Evolutionary conservation across 2,113 vertebrate genomes (phyloP), one percentile per base, ranked within the genome.

Genomic region (Pionites leucogaster): DNA sequence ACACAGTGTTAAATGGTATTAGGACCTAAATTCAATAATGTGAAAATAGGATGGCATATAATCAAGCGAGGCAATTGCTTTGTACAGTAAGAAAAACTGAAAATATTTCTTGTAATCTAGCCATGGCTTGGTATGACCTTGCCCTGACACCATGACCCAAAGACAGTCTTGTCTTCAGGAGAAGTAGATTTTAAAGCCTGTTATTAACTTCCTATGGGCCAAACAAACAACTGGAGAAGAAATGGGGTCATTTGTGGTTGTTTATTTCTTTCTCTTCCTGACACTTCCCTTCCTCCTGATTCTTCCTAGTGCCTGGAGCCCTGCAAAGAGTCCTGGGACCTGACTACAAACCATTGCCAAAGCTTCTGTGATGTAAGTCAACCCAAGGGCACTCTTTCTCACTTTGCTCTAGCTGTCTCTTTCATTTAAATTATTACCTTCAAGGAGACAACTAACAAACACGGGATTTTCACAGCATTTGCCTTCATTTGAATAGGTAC

Each of bases 281-380:
- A 82, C 68, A 35, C 9, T 80, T 90, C n/a, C 77, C 35, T 91
- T 28, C 24, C 39, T 88, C 27, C 15, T 92, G 64, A 74, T 95
- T 91, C 59, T 91, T 97, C 92, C 92, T 97, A 99, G 99, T 99
- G 99, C 98, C 98, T 99, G 98, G 99, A 99, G 97, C 99, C 99
- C n/a, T 99, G 99, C 98, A 99, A 99, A 97, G 99, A 99, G 94
- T 98, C 99, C 77, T 98, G 99, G 99, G 99, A 99, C 95, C 97
- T 99, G 95, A 98, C 98, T 96, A 98, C 98, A 96, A 99, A 98
- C 92, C 98, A 98, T 78, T 99, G 99, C 98, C 99, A 99, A 97
- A 99, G 98, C 98, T 98, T 99, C 97, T 99, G 99, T 71, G 99
- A 99, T 99, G 99, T 99, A 98, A 71, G 98, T 97, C 91, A 84